These are phyloP conservation scores for Gambelia wislizenii DNA, from an alignment of 2,797 vertebrate species.

Conservation along the genomic window DNA sequence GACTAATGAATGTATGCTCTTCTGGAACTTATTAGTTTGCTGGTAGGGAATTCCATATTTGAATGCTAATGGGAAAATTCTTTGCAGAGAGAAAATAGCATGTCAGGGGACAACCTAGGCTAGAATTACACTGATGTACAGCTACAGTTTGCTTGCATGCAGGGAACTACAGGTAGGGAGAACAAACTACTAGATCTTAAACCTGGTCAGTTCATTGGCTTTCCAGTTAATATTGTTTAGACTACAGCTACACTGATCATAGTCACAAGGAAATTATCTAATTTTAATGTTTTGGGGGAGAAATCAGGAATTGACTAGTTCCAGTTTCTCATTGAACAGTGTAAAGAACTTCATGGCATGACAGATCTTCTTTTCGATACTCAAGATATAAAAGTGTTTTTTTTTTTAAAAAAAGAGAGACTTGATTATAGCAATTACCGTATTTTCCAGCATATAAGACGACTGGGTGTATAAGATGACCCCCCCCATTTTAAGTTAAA, in stretches of 20 bases:
- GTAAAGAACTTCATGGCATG: constrained; percentile 50
- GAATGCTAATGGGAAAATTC: not conserved
- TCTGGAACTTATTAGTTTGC: not conserved
- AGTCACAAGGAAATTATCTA: constrained; percentile 56
- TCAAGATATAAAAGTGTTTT: not conserved
- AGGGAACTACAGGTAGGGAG: not conserved
- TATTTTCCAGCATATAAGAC: no score
- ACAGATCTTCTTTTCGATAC: constrained; percentile 60
- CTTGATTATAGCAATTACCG: not conserved
- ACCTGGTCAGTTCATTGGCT: constrained; percentile 40
- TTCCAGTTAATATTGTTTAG: constrained; percentile 30
- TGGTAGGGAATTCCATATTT: not conserved
- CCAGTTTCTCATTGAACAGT: constrained; percentile 50
- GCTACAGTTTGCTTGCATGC: not conserved
- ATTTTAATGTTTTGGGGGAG: constrained; percentile 49
- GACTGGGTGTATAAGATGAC: no score
- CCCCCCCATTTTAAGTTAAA: no score
- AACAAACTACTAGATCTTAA: constrained; percentile 25
- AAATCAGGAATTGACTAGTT: constrained; percentile 58
- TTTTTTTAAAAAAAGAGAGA: not conserved
- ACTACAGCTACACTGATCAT: constrained; percentile 17
- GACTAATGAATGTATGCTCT: not conserved
- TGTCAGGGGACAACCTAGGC: no score
- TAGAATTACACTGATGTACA: not conserved
- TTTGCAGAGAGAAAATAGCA: not conserved